Conservation (phyloP, 2,113 vertebrate genomes). For the Lagopus leucura region DNA sequence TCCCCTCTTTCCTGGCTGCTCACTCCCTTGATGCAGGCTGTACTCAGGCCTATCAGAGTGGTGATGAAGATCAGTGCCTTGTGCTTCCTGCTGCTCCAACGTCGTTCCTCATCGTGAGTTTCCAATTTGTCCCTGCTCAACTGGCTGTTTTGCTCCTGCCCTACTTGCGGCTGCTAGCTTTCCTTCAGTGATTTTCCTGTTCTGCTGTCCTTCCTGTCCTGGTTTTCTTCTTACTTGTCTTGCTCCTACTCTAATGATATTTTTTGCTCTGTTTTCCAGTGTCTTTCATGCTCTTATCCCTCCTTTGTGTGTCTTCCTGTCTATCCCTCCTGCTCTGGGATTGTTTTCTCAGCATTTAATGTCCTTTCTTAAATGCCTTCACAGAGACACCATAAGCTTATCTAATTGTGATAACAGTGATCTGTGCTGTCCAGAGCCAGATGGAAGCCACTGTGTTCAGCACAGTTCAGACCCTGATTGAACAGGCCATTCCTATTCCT, state of each 20-base stretch:
- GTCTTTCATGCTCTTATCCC: neutral
- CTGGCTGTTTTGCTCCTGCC: neutral
- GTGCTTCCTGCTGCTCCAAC: neutral
- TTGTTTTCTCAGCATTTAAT: neutral
- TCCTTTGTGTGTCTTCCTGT: neutral
- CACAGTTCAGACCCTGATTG: neutral
- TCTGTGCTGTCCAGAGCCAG: neutral
- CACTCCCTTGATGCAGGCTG: neutral
- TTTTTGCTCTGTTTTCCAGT: neutral
- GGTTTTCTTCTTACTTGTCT: neutral
- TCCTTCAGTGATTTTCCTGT: neutral
- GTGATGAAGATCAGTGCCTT: rapidly evolving
- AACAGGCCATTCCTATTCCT: neutral
- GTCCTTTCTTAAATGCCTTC: neutral
- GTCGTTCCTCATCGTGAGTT: neutral
- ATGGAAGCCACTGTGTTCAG: neutral
- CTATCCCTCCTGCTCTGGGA: neutral
- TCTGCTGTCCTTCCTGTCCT: neutral
- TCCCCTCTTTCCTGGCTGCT: rapidly evolving
- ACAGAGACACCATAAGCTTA: neutral
- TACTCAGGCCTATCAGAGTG: neutral
- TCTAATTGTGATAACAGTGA: too few species aligned
- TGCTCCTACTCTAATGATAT: neutral
- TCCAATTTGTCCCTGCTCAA: neutral
- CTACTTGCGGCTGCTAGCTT: neutral